phyloP scores from a whole-genome alignment of 2,888 invertebrate genomes.

The Tetragonula carbonaria region DNA sequence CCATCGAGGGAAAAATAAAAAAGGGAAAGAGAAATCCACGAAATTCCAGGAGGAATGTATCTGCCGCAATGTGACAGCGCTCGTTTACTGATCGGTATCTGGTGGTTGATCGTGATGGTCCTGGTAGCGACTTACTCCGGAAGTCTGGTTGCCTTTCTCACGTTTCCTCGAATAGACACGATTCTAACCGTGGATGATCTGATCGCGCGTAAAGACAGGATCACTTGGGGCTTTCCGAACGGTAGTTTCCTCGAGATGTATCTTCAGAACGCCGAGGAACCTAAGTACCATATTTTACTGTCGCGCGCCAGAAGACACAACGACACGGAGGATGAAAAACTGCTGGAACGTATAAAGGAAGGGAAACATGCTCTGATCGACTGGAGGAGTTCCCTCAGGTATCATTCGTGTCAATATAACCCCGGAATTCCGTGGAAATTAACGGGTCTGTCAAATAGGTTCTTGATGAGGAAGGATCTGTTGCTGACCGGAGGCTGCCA shows the following conservation, averaged over 20 bases:
- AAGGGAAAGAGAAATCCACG: background rate
- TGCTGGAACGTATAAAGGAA: conserved; percentile 87
- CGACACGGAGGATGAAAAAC: conserved; percentile 64
- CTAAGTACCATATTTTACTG: conserved; percentile 86
- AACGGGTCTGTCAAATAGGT: conserved; percentile 43
- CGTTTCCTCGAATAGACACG: conserved; percentile 93
- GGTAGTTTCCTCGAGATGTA: conserved; percentile 91
- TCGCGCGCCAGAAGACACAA: conserved; percentile 85
- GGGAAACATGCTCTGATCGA: conserved; percentile 91
- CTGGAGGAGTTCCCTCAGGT: conserved; percentile 91
- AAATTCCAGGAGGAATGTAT: conserved; percentile 91
- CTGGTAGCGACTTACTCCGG: conserved; percentile 96
- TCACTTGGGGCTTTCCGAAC: conserved; percentile 91
- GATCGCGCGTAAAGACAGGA: conserved; percentile 85
- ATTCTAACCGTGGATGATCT: conserved; percentile 89
- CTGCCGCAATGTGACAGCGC: conserved; percentile 94
- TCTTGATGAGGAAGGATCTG: conserved; percentile 85
- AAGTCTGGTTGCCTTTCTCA: conserved; percentile 95
- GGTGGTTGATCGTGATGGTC: conserved; percentile 96
- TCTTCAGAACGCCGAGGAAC: conserved; percentile 87
- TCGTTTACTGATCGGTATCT: conserved; percentile 92
- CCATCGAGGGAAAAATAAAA: background rate
- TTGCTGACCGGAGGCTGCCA: conserved; percentile 89
- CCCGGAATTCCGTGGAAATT: background rate
- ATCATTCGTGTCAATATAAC: conserved; percentile 72